Evolutionary conservation across 2,888 invertebrate species (phyloP).

Genomic region (Acanthosoma haemorrhoidale): DNA sequence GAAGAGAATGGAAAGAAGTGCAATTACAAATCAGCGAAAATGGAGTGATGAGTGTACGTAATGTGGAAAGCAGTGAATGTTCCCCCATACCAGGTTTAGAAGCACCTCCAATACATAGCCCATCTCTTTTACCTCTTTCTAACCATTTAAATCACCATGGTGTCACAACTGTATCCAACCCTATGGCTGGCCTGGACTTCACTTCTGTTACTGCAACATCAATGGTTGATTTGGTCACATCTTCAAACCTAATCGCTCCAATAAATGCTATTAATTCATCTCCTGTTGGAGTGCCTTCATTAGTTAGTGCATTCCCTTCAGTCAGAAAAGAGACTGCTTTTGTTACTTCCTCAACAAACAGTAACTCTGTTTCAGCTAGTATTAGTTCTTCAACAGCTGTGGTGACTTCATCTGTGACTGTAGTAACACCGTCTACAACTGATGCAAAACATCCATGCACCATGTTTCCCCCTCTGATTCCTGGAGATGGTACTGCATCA

Average conservation of each 20-base stretch:
- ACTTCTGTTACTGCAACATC: not conserved
- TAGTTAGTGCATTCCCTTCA: not conserved
- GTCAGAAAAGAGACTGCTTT: not conserved
- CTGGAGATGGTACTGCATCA: not conserved
- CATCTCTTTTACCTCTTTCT: not conserved
- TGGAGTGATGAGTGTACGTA: constrained; percentile 57
- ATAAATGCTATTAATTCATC: not conserved
- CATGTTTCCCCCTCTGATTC: not conserved
- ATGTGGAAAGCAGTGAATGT: constrained; percentile 34
- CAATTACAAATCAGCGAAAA: constrained; percentile 61
- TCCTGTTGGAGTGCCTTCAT: not conserved
- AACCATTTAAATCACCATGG: not conserved
- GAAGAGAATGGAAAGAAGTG: constrained; percentile 56
- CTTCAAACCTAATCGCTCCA: not conserved
- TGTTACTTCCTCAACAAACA: not conserved
- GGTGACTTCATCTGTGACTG: not conserved
- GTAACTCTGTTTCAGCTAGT: not conserved
- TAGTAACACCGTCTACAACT: not conserved
- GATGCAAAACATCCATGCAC: not conserved
- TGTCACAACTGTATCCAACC: not conserved
- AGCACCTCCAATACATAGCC: constrained; percentile 31
- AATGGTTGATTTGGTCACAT: not conserved
- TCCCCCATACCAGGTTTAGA: constrained; percentile 36
- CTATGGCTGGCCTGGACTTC: not conserved
- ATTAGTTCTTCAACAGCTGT: not conserved